Evolutionary conservation across 2,888 invertebrate species (phyloP).

Genomic region (Salpingus planirostris): DNA sequence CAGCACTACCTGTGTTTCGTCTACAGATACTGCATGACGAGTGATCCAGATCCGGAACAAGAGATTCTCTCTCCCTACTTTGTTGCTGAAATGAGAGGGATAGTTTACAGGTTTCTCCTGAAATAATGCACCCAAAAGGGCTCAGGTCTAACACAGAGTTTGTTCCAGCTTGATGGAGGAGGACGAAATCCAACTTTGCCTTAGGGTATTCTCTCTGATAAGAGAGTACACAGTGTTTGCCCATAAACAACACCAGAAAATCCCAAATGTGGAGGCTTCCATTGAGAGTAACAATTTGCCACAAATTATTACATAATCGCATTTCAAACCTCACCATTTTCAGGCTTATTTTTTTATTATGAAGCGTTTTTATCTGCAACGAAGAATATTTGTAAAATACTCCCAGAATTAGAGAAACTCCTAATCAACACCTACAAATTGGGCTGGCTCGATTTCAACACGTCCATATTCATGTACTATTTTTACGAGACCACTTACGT

Average conservation of each 20-base stretch:
- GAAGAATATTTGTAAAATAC: slow-evolving; percentile 47
- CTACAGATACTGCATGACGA: slow-evolving; percentile 33
- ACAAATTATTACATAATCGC: not conserved
- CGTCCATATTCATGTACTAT: slow-evolving; percentile 50
- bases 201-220: slow-evolving; percentile 53
- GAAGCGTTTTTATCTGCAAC: slow-evolving; percentile 53
- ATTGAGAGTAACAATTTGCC: slow-evolving; percentile 24
- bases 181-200: slow-evolving; percentile 47
- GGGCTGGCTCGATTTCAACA: slow-evolving; percentile 59
- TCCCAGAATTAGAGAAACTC: slow-evolving; percentile 51
- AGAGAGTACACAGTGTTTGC: slow-evolving; percentile 57
- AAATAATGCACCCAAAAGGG: slow-evolving; percentile 1
- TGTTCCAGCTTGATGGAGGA: slow-evolving; percentile 33
- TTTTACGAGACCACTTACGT: slow-evolving; percentile 33
- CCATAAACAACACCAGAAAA: slow-evolving; percentile 37
- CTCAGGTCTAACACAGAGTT: too few relatives aligned
- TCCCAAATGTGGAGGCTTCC: slow-evolving; percentile 38
- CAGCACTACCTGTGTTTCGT: slow-evolving; percentile 36
- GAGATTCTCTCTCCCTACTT: slow-evolving; percentile 30
- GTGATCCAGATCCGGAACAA: slow-evolving; percentile 26
- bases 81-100: slow-evolving; percentile 30
- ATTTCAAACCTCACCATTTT: slow-evolving; percentile 11
- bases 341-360: slow-evolving; percentile 54
- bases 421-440: slow-evolving; percentile 54
- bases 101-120: slow-evolving; percentile 26